Evolutionary conservation across 2,113 vertebrate genomes (phyloP).

Genomic region (Bos taurus): DNA sequence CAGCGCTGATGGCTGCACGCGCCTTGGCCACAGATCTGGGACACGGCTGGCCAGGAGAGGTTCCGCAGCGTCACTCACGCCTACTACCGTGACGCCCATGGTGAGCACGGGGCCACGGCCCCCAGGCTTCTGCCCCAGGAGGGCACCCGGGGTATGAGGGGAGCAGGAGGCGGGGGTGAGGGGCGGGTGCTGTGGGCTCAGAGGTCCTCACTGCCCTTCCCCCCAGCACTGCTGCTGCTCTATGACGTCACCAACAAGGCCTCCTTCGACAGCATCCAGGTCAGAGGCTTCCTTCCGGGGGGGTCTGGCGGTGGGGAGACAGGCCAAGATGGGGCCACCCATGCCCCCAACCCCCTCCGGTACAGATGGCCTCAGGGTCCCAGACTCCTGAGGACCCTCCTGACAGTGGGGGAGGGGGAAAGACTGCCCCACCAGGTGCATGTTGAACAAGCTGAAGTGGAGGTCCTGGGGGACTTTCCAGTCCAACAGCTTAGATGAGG

Average conservation of each 20-base stretch:
- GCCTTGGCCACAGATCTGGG: slow-evolving; percentile 85
- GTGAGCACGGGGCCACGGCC: slow-evolving; percentile 76
- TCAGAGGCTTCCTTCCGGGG: slow-evolving; percentile 59
- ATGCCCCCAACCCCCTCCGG: not conserved
- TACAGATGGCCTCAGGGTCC: not conserved
- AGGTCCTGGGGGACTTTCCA: not conserved
- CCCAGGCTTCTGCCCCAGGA: not conserved
- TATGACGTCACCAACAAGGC: slow-evolving; percentile 95
- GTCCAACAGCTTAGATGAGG: not conserved
- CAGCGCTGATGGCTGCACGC: not conserved
- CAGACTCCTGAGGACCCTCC: not conserved
- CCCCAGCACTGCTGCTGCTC: slow-evolving; percentile 87
- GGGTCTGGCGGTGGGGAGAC: not conserved
- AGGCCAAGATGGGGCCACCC: not conserved
- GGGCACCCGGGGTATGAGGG: not conserved
- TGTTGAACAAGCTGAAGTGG: not conserved
- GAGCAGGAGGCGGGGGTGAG: not conserved
- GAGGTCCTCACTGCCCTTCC: not conserved
- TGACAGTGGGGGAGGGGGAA: not conserved
- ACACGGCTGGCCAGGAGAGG: slow-evolving; percentile 92
- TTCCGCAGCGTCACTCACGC: slow-evolving; percentile 92
- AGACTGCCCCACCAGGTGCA: not conserved
- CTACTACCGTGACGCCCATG: slow-evolving; percentile 92
- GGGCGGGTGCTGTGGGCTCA: not conserved
- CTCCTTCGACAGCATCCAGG: slow-evolving; percentile 95